Base-by-base conservation (phyloP, 2,113 vertebrate species). In the Leucosticte australis region DNA sequence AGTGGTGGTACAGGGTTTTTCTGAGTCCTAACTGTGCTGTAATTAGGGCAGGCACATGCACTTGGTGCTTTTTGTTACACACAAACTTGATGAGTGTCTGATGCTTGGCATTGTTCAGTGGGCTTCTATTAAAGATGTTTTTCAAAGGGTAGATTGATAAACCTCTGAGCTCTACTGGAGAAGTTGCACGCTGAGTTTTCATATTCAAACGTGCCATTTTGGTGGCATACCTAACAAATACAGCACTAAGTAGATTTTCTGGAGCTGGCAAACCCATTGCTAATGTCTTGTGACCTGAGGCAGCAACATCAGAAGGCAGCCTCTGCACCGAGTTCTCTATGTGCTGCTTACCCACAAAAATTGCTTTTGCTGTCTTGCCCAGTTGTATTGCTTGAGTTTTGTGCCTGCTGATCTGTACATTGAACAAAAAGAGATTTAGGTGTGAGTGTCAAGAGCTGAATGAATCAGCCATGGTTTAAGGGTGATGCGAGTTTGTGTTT, bases 251-350 rank as follows among this genome's bases (percentile, higher is more conserved):
- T 44, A 42, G 22, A 30, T 84, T 75, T 82, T 70, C 49, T 78
- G 46, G 30, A 55, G 13, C 10, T 85, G 78, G 27, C 39, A 75
- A 30, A 27, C 30, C 6, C 5, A 4, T 50, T 39, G 17, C 31
- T 71, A 2, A 20, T 39, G 16, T 33, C 53, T 71, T 26, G 39
- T 2, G 13, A 35, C 30, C 44, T 59, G 78, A 28, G 39, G 6
- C 24, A 24, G 37, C 57, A 57, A 1, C 10, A 9, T 42, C 22
- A 30, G 41, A 33, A 62, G 28, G 35, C 76, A 89, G 35, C 42
- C 10, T 46, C 17, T 46, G 47, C 24, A 1, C 70, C 0, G 0
- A 14, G 6, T 37, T 49, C 30, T 28, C 9, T 4, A 0, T 14
- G 27, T 75, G 56, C 42, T 56, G 2, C 73, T 47, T 39, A 4